Base-by-base conservation (phyloP, 2,113 vertebrate species). In the Caretta caretta region DNA sequence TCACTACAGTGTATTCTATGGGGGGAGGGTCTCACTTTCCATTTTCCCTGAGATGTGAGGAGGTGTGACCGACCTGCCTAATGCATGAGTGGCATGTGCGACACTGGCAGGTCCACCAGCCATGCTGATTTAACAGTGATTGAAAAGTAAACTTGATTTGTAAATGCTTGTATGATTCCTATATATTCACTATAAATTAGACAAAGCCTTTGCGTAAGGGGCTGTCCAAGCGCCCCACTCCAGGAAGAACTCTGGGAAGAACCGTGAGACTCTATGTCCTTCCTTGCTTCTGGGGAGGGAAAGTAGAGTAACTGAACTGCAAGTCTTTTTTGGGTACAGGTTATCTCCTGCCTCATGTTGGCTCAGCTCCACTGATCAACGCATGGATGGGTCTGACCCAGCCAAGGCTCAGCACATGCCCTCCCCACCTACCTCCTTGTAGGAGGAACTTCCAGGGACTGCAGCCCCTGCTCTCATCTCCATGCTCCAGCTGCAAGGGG, bases 41-140 rank as follows among this genome's bases (percentile, higher is more conserved):
- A 2, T 75, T 54, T 75, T 72, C 83, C 6, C 2, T 24, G 69
- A 86, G 50, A 31, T 69, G 42, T 91, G 82, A 93, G 57, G 42
- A 1, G 88, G 93, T 38, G 19, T 38, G 91, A 93, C 93, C 92
- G 50, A 65, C 29, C 31, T 93, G 93, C 83, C 93, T 93, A 86
- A 57, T 69, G 11, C 75, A 35, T 22, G 42, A 53, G 38, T 35
- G 35, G 29, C 65, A 89, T 75, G 27, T 0, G 6, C 35, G 75
- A 83, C 91, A 97, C 53, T 7, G 0, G 22, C n/a, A 62, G 27
- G 38, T 88, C 93, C 88, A 16, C 84, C 79, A 83, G 0, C 20
- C 38, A 75, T 20, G 88, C 42, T 93, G 91, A 88, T 91, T 59
- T 92, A 94, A 82, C 69, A 51, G 59, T 19, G 92, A 95, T 19